phyloP scores from a whole-genome alignment of 2,888 invertebrate species.

The Scaptomyza tumidula region DNA sequence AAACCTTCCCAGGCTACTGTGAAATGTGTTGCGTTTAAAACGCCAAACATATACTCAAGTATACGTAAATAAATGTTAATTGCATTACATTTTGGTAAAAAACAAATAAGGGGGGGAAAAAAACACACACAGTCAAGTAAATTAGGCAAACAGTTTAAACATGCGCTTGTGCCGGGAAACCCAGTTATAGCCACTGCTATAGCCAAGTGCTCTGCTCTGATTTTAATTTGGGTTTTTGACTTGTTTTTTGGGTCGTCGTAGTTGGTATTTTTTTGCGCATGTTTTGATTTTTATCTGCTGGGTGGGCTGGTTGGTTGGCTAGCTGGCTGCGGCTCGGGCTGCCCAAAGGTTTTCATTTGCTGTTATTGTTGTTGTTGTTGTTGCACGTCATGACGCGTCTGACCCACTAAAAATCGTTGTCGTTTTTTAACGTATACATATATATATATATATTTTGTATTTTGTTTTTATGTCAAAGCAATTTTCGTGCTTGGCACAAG shows the following conservation, averaged over 20 bases:
- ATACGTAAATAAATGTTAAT: constrained; percentile 67
- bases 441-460: constrained; percentile 4
- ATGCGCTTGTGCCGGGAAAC: constrained; percentile 75
- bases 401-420: constrained; percentile 72
- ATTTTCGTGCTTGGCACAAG: constrained; percentile 78
- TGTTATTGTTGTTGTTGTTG: constrained; percentile 31
- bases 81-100: constrained; percentile 68
- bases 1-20: constrained; percentile 70
- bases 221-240: constrained; percentile 75
- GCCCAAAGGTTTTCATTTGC: constrained; percentile 53
- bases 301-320: constrained; percentile 69
- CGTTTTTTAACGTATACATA: too few relatives aligned
- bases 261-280: constrained; percentile 67
- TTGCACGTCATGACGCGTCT: constrained; percentile 73
- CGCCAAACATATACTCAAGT: constrained; percentile 38
- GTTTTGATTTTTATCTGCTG: constrained; percentile 80
- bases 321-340: constrained; percentile 30
- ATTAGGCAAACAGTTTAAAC: constrained; percentile 78
- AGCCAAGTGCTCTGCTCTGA: constrained; percentile 71
- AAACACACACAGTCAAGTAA: constrained; percentile 42
- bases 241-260: constrained; percentile 35
- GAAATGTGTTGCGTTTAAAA: constrained; percentile 76
- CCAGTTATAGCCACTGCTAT: constrained; percentile 37
- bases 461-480: constrained; percentile 77
- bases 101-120: too few relatives aligned